Evolutionary conservation across 1,140 invertebrate species (phyloP).

Genomic region (Halesus radiatus): DNA sequence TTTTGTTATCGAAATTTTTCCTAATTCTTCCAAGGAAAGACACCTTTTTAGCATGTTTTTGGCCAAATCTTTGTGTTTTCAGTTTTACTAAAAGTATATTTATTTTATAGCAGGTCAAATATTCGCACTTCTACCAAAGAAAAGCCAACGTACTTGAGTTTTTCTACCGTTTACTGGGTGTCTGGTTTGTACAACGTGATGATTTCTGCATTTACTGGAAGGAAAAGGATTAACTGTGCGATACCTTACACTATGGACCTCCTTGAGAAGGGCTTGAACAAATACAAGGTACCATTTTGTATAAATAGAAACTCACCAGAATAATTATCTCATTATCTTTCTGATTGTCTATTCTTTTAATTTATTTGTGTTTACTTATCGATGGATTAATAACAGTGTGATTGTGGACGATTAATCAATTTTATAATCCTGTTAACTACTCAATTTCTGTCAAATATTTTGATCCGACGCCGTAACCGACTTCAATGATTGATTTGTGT

Average conservation of each 20-base stretch:
- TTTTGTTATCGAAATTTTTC: too few relatives aligned
- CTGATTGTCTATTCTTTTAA: too few relatives aligned
- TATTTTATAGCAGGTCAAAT: too few relatives aligned
- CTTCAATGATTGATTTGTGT: neutral
- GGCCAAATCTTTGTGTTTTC: too few relatives aligned
- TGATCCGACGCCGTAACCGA: neutral
- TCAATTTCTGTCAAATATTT: neutral
- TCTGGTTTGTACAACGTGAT: constrained; percentile 8
- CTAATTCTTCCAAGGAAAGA: too few relatives aligned
- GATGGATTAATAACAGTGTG: too few relatives aligned
- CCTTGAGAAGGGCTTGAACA: constrained; percentile 4
- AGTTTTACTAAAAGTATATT: too few relatives aligned
- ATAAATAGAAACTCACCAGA: too few relatives aligned
- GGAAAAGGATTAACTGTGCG: neutral
- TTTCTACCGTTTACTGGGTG: constrained; percentile 16
- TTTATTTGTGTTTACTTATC: too few relatives aligned
- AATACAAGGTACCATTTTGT: constrained; percentile 21
- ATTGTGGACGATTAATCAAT: too few relatives aligned
- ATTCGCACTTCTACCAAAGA: neutral
- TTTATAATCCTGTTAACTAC: neutral
- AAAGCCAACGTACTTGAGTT: neutral
- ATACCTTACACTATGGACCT: constrained; percentile 10
- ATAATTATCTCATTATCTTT: too few relatives aligned
- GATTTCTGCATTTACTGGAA: neutral
- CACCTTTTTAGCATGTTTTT: too few relatives aligned